Conservation (phyloP, 2,797 vertebrate genomes). For the Myotis findleyi region DNA sequence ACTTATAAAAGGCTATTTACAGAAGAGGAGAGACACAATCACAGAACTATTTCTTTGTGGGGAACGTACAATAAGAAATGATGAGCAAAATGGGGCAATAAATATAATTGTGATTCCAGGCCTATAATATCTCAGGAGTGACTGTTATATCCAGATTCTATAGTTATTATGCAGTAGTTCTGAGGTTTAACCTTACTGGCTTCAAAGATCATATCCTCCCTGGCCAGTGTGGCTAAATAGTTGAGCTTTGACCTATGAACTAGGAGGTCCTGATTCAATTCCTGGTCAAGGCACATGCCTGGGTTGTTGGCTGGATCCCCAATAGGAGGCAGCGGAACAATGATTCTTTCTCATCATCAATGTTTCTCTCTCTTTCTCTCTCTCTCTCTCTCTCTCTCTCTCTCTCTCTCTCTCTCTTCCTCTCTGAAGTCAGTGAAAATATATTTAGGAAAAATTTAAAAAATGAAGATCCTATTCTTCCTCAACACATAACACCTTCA, state of each 20-base stretch:
- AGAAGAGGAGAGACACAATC: background rate
- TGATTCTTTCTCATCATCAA: too few relatives aligned
- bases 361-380: too few relatives aligned
- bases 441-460: too few relatives aligned
- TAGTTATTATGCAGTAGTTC: background rate
- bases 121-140: background rate
- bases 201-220: background rate
- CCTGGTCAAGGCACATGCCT: too few relatives aligned
- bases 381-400: too few relatives aligned
- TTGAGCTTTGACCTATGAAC: too few relatives aligned
- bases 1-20: background rate
- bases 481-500: background rate
- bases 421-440: too few relatives aligned
- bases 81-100: background rate
- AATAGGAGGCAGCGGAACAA: too few relatives aligned
- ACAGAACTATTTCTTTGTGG: background rate
- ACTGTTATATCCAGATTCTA: background rate
- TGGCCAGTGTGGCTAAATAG: background rate
- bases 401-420: too few relatives aligned
- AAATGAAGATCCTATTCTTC: background rate
- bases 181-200: background rate
- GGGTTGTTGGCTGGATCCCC: too few relatives aligned
- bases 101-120: background rate
- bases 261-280: too few relatives aligned
- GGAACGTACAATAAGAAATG: background rate